phyloP scores from a whole-genome alignment of 2,113 vertebrate species.

The Suncus etruscus region DNA sequence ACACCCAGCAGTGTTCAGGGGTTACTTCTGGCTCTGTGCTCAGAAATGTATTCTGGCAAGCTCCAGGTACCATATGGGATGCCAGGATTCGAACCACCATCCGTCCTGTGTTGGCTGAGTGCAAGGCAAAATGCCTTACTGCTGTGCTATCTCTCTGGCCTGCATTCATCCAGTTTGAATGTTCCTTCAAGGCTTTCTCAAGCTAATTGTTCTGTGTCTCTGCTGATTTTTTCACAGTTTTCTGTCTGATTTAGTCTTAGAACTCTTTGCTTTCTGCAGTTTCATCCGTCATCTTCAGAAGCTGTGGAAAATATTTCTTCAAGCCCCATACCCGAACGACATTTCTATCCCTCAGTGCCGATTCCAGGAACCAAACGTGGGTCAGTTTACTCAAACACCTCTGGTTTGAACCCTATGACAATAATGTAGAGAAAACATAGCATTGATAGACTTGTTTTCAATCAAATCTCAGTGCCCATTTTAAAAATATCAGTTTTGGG shows the following conservation, averaged over 20 bases:
- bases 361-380: too few relatives aligned
- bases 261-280: neutral
- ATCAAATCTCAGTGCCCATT: neutral
- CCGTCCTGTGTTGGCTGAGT: too few relatives aligned
- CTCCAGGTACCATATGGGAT: too few relatives aligned
- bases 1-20: too few relatives aligned
- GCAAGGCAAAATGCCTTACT: too few relatives aligned
- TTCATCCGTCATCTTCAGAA: neutral
- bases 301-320: neutral
- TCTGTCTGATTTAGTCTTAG: neutral
- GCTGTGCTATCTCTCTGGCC: too few relatives aligned
- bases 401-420: neutral
- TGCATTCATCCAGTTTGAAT: neutral
- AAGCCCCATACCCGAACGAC: neutral
- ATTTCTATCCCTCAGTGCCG: neutral
- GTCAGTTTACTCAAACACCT: neutral
- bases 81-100: too few relatives aligned
- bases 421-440: neutral
- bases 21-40: too few relatives aligned
- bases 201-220: neutral
- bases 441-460: neutral
- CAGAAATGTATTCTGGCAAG: too few relatives aligned
- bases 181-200: neutral
- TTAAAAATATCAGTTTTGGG: neutral
- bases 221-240: constrained; percentile 1